Evolutionary conservation across 2,113 vertebrate species (phyloP).

Genomic region (Oophaga pumilio): DNA sequence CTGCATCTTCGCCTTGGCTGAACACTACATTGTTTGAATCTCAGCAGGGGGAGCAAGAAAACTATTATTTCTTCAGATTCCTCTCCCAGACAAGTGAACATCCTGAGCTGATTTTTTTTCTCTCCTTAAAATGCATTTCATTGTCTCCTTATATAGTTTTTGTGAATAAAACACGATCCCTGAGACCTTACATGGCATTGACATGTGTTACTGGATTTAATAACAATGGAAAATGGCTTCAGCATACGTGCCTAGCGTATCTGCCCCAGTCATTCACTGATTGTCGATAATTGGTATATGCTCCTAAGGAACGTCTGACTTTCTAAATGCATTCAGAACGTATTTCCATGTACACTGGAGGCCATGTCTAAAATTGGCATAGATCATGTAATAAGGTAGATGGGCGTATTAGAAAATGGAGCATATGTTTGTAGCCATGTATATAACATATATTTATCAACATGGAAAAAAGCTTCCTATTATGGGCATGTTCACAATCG

Average conservation of each 20-base stretch:
- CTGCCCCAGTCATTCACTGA: background rate
- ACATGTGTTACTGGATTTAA: background rate
- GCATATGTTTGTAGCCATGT: too few relatives aligned
- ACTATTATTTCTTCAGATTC: constrained; percentile 47
- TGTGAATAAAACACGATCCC: background rate
- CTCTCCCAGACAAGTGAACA: constrained; percentile 40
- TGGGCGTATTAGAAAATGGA: background rate
- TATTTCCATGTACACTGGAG: too few relatives aligned
- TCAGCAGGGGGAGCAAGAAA: constrained; percentile 53
- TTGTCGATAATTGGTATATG: background rate
- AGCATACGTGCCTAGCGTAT: background rate
- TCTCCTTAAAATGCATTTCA: background rate
- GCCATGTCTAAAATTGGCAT: background rate
- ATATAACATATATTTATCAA: too few relatives aligned
- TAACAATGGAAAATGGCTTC: background rate
- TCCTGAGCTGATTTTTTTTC: constrained; percentile 23
- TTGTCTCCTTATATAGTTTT: constrained; percentile 23
- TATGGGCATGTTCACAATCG: too few relatives aligned
- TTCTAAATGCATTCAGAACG: too few relatives aligned
- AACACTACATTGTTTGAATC: constrained; percentile 46
- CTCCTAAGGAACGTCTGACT: too few relatives aligned
- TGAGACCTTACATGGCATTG: background rate
- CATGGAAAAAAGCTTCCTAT: too few relatives aligned
- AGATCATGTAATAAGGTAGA: background rate
- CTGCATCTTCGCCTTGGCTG: constrained; percentile 29